Conservation (phyloP, 2,113 vertebrate genomes). For the Sprattus sprattus region DNA sequence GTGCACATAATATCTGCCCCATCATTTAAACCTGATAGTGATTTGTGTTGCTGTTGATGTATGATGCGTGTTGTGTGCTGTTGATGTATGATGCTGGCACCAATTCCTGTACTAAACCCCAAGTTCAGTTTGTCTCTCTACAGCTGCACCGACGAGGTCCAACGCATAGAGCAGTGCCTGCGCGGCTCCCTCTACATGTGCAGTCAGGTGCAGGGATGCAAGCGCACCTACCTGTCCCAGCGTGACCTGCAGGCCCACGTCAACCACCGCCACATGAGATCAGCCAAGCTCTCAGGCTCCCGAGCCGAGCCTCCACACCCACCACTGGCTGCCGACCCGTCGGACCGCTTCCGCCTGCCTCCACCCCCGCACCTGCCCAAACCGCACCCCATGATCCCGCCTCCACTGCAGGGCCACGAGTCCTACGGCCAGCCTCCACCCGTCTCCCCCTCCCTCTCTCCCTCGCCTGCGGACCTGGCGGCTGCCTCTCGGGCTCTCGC, state of each 20-base stretch:
- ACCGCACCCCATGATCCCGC: conserved; percentile 86
- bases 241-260: conserved; percentile 97
- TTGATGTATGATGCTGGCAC: background rate
- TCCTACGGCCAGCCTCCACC: conserved; percentile 83
- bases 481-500: conserved; percentile 71
- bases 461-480: conserved; percentile 75
- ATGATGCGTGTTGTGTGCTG: background rate
- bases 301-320: conserved; percentile 84
- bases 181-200: conserved; percentile 98
- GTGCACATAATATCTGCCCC: background rate
- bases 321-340: conserved; percentile 76
- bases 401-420: conserved; percentile 84
- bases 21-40: background rate
- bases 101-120: conserved; percentile 49
- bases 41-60: background rate
- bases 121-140: conserved; percentile 67
- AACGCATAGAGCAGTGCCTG: conserved; percentile 94
- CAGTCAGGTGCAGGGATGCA: conserved; percentile 94
- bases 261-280: conserved; percentile 95
- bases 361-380: conserved; percentile 83
- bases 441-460: conserved; percentile 65
- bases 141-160: conserved; percentile 93
- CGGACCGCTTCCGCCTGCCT: conserved; percentile 90
- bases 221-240: conserved; percentile 96
- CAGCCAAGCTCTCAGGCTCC: conserved; percentile 78